These are phyloP conservation scores for Barbus barbus DNA, from an alignment of 2,113 vertebrate genomes.

Conservation along the genomic window DNA sequence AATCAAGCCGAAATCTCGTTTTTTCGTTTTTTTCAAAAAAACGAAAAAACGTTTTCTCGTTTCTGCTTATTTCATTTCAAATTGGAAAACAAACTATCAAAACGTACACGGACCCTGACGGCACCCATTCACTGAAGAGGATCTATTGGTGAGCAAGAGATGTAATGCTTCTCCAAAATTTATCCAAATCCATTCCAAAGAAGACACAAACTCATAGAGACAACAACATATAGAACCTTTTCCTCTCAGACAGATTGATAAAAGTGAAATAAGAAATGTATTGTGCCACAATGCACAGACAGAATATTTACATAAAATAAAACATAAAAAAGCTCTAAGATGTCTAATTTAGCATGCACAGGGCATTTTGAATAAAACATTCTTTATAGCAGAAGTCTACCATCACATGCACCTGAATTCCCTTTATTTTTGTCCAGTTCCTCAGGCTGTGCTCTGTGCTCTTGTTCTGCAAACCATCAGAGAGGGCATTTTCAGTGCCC, in stretches of 20 bases:
- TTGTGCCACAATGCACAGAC: not conserved
- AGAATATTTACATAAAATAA: not conserved
- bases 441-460: not conserved
- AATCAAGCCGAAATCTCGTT: too few relatives aligned
- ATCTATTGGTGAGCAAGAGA: not conserved
- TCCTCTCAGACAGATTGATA: too few relatives aligned
- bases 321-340: not conserved
- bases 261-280: not conserved
- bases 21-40: too few relatives aligned
- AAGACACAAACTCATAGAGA: not conserved
- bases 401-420: not conserved
- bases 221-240: too few relatives aligned
- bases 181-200: not conserved
- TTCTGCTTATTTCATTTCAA: too few relatives aligned
- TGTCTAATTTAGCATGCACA: not conserved
- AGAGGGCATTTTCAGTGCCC: slow-evolving; percentile 14
- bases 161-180: not conserved
- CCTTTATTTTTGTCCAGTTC: not conserved
- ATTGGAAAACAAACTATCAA: too few relatives aligned
- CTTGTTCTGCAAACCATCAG: slow-evolving; percentile 30
- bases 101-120: too few relatives aligned
- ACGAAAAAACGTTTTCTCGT: too few relatives aligned
- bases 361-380: slow-evolving; percentile 5
- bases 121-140: not conserved
- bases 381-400: slow-evolving; percentile 10